These are phyloP conservation scores for Sebastes variabilis DNA, from an alignment of 2,797 vertebrate genomes.

Conservation along the genomic window DNA sequence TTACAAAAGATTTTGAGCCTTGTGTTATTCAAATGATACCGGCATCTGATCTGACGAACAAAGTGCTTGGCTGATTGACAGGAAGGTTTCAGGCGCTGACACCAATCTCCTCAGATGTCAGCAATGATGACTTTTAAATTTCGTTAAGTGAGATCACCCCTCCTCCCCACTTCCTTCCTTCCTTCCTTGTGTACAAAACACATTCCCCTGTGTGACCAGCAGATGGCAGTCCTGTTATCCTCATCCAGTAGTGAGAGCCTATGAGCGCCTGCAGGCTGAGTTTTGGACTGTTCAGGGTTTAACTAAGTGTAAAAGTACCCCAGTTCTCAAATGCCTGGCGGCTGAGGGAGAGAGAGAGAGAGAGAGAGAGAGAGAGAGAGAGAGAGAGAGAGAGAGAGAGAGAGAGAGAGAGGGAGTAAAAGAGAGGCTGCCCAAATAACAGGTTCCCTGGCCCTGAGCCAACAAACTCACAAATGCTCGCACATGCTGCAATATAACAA, in stretches of 20 bases:
- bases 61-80: constrained; percentile 66
- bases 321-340: constrained; percentile 75
- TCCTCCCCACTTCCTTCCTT: background rate
- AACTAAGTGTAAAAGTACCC: constrained; percentile 83
- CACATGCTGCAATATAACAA: constrained; percentile 73
- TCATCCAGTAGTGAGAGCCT: constrained; percentile 41
- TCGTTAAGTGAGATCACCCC: constrained; percentile 41
- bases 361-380: background rate
- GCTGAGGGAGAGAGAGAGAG: constrained; percentile 31
- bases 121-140: constrained; percentile 67
- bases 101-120: constrained; percentile 71
- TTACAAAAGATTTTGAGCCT: constrained; percentile 21
- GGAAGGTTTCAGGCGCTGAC: constrained; percentile 63
- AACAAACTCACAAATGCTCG: constrained; percentile 76
- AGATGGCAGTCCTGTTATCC: constrained; percentile 86
- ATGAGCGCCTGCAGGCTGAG: constrained; percentile 58
- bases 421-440: constrained; percentile 70
- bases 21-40: constrained; percentile 67
- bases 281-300: constrained; percentile 78
- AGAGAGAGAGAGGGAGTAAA: background rate
- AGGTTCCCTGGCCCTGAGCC: constrained; percentile 74
- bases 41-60: constrained; percentile 53
- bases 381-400: background rate
- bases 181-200: background rate
- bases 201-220: constrained; percentile 61